Evolutionary conservation across 2,797 vertebrate species (phyloP).

Genomic region (Sebastes umbrosus): DNA sequence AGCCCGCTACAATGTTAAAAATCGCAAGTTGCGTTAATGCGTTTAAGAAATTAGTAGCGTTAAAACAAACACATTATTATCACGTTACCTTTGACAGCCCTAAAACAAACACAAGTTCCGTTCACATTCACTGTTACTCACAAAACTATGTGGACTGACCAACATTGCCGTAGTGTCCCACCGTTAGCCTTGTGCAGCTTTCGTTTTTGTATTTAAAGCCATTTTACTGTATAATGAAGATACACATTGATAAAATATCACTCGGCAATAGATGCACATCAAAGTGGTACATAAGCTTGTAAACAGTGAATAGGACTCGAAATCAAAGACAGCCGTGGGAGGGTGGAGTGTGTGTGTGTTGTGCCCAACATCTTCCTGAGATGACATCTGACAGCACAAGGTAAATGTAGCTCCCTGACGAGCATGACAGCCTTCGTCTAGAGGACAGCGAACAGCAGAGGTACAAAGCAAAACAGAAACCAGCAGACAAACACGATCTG

Average conservation of each 20-base stretch:
- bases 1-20: too few relatives aligned
- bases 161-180: not conserved
- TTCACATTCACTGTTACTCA: not conserved
- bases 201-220: not conserved
- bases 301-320: not conserved
- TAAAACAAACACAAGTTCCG: too few relatives aligned
- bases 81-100: too few relatives aligned
- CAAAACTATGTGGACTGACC: not conserved
- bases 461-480: constrained; percentile 24
- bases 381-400: constrained; percentile 58
- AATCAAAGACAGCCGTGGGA: constrained; percentile 11
- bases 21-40: too few relatives aligned
- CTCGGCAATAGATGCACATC: not conserved
- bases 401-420: constrained; percentile 41
- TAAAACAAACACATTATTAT: too few relatives aligned
- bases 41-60: too few relatives aligned
- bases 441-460: constrained; percentile 31
- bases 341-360: not conserved
- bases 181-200: not conserved
- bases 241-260: not conserved
- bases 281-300: not conserved
- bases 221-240: not conserved
- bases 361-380: constrained; percentile 23
- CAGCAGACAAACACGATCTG: constrained; percentile 33
- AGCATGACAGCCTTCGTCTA: constrained; percentile 24